Evolutionary conservation across 2,113 vertebrate species (phyloP), one percentile per base, ranked within the genome.

Genomic region (Archocentrus centrarchus): DNA sequence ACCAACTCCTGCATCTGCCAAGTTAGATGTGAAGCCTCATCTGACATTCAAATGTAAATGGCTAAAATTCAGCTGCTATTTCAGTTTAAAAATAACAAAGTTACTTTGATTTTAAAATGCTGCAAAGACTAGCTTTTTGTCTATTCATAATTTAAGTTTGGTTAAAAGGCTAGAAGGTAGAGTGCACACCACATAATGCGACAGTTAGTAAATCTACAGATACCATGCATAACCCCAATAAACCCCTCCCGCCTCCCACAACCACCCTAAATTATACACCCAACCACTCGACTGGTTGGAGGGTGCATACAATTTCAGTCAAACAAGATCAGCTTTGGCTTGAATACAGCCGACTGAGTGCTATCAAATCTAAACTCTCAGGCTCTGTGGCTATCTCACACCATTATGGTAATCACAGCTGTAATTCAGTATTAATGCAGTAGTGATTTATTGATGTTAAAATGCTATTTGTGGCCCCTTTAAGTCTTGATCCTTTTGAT

Each of bases 391-490:
- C 70, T 32, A 59, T 79, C 77, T 18, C 27, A 53, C 10, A 50
- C 75, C 58, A 70, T 88, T 77, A 53, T 79, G 73, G 10, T 64
- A 87, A 89, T 89, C 61, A 73, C 62, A 80, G 79, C 27, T 0
- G 1, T 7, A 13, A 47, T 77, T 57, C 15, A 75, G 24, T 68
- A 35, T 86, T 89, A 84, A 89, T 84, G 85, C 35, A 0, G 53
- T 7, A 2, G 6, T 90, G 77, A 85, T 88, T 91, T 88, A 89
- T 86, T 88, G 79, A 87, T 83, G 80, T 55, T 55, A 77, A 73
- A 80, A 82, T 58, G 41, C 68, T 82, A 77, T 89, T 87, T 81
- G 47, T 50, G 64, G 77, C 63, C 57, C 9, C 30, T 86, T 83
- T 47, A 81, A 85, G 44, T 66, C 73, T 22, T 22, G n/a, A 14